Base-by-base conservation (phyloP, 2,888 invertebrate species). In the Orthonevra nobilis region DNA sequence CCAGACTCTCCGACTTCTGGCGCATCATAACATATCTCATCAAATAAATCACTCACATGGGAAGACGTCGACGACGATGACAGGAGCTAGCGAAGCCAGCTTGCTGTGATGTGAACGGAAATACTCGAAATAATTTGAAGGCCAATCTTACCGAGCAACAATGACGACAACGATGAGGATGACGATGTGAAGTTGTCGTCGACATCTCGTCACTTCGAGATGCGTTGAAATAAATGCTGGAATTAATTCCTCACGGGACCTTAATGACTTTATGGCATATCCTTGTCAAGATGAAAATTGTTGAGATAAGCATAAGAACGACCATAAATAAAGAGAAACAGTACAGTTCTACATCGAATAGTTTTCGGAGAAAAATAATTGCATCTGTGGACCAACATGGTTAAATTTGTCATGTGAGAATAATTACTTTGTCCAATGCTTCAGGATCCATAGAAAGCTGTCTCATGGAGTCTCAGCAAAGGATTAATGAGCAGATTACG, bases 171-270 rank as follows among this genome's bases (percentile, higher is more conserved):
- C 23, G 3, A 14, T n/a, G n/a, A n/a, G n/a, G n/a, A n/a, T n/a
- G n/a, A n/a, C n/a, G 30, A 50, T 30, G 38, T 66, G 42, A 23
- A 10, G 60, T 56, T 61, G 63, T 75, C 56, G 61, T 63, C 54
- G 42, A 70, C 75, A 58, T 66, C 19, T 54, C 38, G 15, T 61
- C 70, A 50, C 66, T 73, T 79, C 60, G 66, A 73, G 79, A 79
- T 79, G 73, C 60, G 73, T 73, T 60, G 79, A 68, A 79, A 73
- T 73, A 79, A 79, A 79, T 79, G 79, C 79, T 79, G 79, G 73
- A 79, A 79, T 79, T 79, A 79, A 79, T 79, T 79, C 79, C 79
- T 73, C 79, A 79, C 60, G 61, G 73, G 68, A 73, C 66, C 61
- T 73, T 79, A 66, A 79, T 79, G 79, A 79, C 79, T 79, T 73